A percentile compares a stretch with the other conserved stretches of the same genome.
Evolutionary conservation across 2,797 vertebrate genomes (phyloP).

Genomic region (Syndactyla subalaris): DNA sequence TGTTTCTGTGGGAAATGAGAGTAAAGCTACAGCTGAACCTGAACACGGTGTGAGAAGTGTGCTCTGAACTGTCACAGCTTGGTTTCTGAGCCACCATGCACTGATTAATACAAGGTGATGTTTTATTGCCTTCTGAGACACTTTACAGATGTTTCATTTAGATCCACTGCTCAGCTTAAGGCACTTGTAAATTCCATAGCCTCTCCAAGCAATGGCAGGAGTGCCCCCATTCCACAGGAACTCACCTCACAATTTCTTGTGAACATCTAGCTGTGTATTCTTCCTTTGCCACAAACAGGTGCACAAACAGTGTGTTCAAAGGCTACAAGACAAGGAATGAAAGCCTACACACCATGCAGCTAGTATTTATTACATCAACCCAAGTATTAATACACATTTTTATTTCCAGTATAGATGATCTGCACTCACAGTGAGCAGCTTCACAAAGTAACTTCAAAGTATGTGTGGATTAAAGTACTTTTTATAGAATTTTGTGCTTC

Average conservation of each 20-base stretch:
- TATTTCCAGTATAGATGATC: neutral
- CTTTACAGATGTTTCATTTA: neutral
- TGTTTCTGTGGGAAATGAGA: neutral
- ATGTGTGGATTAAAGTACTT: neutral
- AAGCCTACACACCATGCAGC: neutral
- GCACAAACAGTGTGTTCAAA: conserved; percentile 91
- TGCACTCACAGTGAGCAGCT: neutral
- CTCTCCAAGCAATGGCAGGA: neutral
- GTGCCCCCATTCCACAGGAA: neutral
- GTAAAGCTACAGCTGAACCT: neutral
- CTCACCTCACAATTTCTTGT: conserved; percentile 88
- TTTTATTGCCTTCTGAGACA: neutral
- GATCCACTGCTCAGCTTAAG: neutral
- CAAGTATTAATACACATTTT: neutral
- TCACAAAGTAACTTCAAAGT: neutral
- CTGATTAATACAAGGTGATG: neutral
- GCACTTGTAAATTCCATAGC: neutral
- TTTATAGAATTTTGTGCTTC: neutral
- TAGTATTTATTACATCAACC: neutral
- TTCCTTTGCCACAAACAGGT: conserved; percentile 86
- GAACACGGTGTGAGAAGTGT: neutral
- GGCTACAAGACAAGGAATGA: conserved; percentile 75
- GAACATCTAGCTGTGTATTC: conserved; percentile 71
- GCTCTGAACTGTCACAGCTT: neutral
- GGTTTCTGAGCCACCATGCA: neutral